These are phyloP conservation scores for Netelia inedita DNA, from an alignment of 2,888 invertebrate species.

Conservation along the genomic window DNA sequence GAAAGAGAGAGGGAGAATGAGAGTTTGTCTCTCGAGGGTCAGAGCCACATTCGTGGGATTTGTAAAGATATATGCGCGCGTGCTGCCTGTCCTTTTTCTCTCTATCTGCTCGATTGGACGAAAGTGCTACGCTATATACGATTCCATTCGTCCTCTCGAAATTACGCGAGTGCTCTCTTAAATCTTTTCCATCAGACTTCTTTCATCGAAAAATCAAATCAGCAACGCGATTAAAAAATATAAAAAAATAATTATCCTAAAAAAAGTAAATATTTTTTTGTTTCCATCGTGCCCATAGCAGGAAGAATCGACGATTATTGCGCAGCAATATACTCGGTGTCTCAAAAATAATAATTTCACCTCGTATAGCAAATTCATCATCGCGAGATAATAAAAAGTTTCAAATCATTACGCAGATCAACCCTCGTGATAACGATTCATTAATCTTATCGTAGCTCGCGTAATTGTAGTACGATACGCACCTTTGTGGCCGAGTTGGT, in stretches of 20 bases:
- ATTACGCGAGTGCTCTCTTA: slow-evolving; percentile 4
- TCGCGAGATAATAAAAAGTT: slow-evolving; percentile 52
- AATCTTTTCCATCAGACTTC: neutral
- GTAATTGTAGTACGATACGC: neutral
- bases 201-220: neutral
- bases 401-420: slow-evolving; percentile 2
- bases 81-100: slow-evolving; percentile 71
- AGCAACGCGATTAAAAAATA: neutral
- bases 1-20: slow-evolving; percentile 1
- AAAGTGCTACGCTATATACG: slow-evolving; percentile 16
- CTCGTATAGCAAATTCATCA: neutral
- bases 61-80: slow-evolving; percentile 74
- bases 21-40: slow-evolving; percentile 33
- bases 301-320: slow-evolving; percentile 16
- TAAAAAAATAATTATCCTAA: slow-evolving; percentile 20
- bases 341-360: neutral
- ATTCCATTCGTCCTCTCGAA: slow-evolving; percentile 12
- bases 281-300: too few relatives aligned
- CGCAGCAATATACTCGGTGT: slow-evolving; percentile 75
- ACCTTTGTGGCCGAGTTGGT: neutral
- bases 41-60: slow-evolving; percentile 70
- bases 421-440: neutral
- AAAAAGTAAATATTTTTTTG: neutral
- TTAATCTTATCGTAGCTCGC: neutral
- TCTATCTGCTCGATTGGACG: slow-evolving; percentile 46